Conservation (phyloP, 2,113 vertebrate species). For the Rhodinocichla rosea region DNA sequence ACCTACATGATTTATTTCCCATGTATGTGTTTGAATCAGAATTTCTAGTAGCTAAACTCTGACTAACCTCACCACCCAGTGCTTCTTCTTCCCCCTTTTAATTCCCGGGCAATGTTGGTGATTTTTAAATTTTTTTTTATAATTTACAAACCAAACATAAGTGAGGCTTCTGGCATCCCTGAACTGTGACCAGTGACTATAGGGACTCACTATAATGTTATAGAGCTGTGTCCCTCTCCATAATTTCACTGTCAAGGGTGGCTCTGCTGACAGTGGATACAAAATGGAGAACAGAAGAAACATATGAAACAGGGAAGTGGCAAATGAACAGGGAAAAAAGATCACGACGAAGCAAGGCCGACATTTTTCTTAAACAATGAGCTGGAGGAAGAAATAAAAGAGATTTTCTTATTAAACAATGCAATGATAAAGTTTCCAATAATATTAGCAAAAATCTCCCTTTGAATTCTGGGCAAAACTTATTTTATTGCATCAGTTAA, state of each 20-base stretch:
- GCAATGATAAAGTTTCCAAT: background rate
- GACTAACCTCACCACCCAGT: background rate
- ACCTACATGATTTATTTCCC: background rate
- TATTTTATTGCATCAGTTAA: background rate
- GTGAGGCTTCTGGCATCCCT: background rate
- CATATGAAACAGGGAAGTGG: background rate
- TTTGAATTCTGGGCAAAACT: background rate
- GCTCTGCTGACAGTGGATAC: background rate
- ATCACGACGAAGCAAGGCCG: background rate
- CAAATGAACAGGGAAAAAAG: background rate
- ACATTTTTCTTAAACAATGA: background rate
- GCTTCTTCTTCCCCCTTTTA: background rate
- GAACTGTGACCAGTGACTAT: background rate
- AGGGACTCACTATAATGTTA: background rate
- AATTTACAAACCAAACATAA: background rate
- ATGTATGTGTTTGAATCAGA: background rate
- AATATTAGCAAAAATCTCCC: background rate
- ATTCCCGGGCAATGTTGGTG: background rate
- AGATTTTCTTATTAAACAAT: background rate
- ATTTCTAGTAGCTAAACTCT: slow-evolving; percentile 18
- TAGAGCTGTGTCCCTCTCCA: background rate
- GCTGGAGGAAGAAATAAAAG: background rate
- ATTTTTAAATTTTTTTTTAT: background rate
- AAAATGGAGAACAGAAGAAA: slow-evolving; percentile 14
- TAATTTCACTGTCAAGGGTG: background rate